Percentiles rank a stretch among this genome's conserved stretches.
phyloP scores from a whole-genome alignment of 2,797 vertebrate species.

The Argya squamiceps region DNA sequence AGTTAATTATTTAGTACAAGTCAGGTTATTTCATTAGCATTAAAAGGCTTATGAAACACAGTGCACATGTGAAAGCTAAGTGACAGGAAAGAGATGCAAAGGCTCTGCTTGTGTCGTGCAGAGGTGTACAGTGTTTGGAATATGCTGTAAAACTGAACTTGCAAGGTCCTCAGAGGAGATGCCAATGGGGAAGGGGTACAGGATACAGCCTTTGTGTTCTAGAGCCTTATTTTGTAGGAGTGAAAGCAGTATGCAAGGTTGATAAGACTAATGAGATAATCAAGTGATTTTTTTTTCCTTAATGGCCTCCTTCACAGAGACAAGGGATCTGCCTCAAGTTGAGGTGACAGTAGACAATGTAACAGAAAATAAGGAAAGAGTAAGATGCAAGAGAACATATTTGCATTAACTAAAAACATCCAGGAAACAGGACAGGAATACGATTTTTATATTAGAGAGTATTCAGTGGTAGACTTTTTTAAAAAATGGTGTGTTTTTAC shows the following conservation, averaged over 20 bases:
- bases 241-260: neutral
- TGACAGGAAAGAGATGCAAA: neutral
- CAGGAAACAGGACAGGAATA: neutral
- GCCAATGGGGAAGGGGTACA: neutral
- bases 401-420: neutral
- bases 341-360: neutral
- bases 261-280: neutral
- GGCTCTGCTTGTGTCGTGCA: accelerated
- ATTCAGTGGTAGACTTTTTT: neutral
- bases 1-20: neutral
- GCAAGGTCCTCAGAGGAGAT: neutral
- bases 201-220: neutral
- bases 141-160: neutral
- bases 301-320: neutral
- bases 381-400: neutral
- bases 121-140: neutral
- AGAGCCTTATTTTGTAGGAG: neutral
- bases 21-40: neutral
- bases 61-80: neutral
- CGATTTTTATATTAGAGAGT: neutral
- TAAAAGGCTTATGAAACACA: neutral
- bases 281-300: neutral
- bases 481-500: neutral
- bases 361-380: neutral
- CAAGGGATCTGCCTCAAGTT: neutral